Evolutionary conservation across 2,113 vertebrate species (phyloP), one percentile per base, ranked within the genome.

Genomic region (Ploceus nigricollis): DNA sequence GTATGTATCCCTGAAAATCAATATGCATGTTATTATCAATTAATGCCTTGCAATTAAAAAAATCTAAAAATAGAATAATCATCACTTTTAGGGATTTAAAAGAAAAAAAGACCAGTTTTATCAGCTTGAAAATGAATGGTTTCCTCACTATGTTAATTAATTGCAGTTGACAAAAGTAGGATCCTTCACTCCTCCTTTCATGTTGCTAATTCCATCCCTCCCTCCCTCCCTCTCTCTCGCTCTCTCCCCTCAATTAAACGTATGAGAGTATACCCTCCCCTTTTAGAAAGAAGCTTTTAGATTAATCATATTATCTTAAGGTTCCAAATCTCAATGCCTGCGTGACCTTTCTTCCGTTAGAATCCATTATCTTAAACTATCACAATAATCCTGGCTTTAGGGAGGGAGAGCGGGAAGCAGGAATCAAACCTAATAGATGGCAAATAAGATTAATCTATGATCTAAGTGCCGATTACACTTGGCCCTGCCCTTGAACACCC

Each of bases 341-440:
- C 94, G 82, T 99, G 99, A 99, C 99, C 99, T 99, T 99, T 98
- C 98, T 98, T 99, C 99, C 98, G 98, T 99, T 99, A 99, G 98
- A 99, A 99, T 99, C 99, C 99, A 99, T 99, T 99, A 99, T 99
- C 99, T 99, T 99, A 99, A 99, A 99, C 99, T 99, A 99, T 99
- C 99, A 98, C 98, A 98, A 98, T 99, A 99, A 99, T 99, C 99
- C 99, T 99, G 99, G 99, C 99, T 99, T 99, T 99, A 98, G 99
- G 99, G 99, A 99, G 98, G 98, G 98, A 98, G 98, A 95, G 98
- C 98, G 98, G 98, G 98, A 99, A 99, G 98, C 98, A 98, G 98
- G 98, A 99, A 99, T 99, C 99, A 99, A 99, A 99, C 98, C 99
- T 99, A 99, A 99, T 99, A 99, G 99, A 99, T 99, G 98, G 99